Evolutionary conservation across 1,140 invertebrate species (phyloP).

Genomic region (Gonioctena quinquepunctata): DNA sequence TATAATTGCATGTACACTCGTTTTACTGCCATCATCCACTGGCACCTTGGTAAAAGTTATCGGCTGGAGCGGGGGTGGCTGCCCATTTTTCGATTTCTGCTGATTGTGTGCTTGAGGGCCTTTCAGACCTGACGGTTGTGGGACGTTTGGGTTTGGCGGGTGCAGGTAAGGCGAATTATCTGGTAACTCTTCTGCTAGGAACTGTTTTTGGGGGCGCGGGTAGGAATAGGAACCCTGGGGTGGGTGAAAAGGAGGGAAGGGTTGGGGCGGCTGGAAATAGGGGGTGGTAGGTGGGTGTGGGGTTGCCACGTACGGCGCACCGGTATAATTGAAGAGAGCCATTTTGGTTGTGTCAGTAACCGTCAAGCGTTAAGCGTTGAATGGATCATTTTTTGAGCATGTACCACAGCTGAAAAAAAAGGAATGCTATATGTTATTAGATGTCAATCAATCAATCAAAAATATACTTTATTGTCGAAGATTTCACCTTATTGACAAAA

Average conservation of each 20-base stretch:
- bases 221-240: slow-evolving; percentile 45
- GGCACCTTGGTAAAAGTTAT: slow-evolving; percentile 34
- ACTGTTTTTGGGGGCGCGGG: slow-evolving; percentile 47
- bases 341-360: slow-evolving; percentile 24
- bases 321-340: slow-evolving; percentile 42
- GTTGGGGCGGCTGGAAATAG: slow-evolving; percentile 34
- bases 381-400: background rate
- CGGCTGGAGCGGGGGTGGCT: slow-evolving; percentile 14
- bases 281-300: slow-evolving; percentile 35
- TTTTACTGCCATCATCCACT: slow-evolving; percentile 60
- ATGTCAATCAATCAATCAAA: too few species aligned
- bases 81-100: background rate
- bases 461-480: too few species aligned
- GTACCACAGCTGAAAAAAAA: background rate
- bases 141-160: slow-evolving; percentile 20
- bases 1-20: slow-evolving; percentile 70
- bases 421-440: too few species aligned
- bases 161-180: slow-evolving; percentile 17
- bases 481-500: too few species aligned
- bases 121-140: slow-evolving; percentile 21
- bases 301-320: slow-evolving; percentile 40
- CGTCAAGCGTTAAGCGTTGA: background rate
- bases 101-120: too few species aligned
- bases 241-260: slow-evolving; percentile 25
- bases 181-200: slow-evolving; percentile 45